A percentile compares a stretch with the other conserved stretches of the same genome.
Conservation (phyloP, 2,113 vertebrate species). For the Himantopus leucocephalus region DNA sequence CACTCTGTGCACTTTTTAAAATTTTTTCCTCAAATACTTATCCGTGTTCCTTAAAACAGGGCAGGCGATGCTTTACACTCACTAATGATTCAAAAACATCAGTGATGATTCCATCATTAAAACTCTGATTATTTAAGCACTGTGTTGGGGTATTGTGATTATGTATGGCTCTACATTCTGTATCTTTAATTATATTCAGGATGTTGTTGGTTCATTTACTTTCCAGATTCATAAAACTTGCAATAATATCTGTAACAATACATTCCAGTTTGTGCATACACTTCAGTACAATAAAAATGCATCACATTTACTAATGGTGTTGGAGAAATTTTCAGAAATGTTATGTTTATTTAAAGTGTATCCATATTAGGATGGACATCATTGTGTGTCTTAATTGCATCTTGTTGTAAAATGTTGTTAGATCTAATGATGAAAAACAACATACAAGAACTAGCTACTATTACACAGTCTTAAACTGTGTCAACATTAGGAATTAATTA, state of each 20-base stretch:
- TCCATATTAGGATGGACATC: not conserved
- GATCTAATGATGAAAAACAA: not conserved
- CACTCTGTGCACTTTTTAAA: not conserved
- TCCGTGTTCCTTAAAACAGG: not conserved
- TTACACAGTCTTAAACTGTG: not conserved
- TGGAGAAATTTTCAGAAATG: not conserved
- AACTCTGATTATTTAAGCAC: not conserved
- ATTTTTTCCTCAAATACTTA: not conserved
- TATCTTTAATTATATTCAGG: not conserved
- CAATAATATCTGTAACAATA: not conserved
- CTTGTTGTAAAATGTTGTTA: not conserved
- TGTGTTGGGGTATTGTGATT: not conserved
- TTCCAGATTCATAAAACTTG: not conserved
- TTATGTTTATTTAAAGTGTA: not conserved
- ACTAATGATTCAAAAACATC: not conserved
- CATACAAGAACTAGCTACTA: not conserved
- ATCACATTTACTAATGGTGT: not conserved
- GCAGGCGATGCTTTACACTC: not conserved
- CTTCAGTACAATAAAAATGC: conserved; percentile 20
- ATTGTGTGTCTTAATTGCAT: not conserved
- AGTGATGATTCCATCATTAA: not conserved
- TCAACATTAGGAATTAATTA: not conserved
- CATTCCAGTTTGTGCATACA: not conserved
- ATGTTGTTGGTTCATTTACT: not conserved
- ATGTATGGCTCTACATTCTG: not conserved